Conservation (phyloP, 2,797 vertebrate genomes). For the Sebastes steindachneri region DNA sequence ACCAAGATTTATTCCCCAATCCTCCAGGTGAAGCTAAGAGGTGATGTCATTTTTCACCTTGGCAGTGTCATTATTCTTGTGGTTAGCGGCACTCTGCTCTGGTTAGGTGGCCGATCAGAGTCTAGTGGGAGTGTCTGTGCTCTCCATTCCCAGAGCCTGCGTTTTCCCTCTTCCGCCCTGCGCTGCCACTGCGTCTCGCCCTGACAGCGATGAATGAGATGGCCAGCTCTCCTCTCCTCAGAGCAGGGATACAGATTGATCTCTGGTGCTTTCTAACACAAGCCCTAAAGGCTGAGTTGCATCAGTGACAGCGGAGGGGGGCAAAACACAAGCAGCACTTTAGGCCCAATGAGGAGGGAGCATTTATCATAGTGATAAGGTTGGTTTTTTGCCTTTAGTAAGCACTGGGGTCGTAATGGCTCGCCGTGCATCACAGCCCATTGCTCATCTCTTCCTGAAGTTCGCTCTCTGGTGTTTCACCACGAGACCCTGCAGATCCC, state of each 20-base stretch:
- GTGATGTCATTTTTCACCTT: conserved; percentile 87
- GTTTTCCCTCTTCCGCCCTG: conserved; percentile 49
- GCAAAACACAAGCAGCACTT: conserved; percentile 62
- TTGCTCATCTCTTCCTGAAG: conserved; percentile 60
- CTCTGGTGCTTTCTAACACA: conserved; percentile 74
- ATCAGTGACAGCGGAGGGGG: conserved; percentile 58
- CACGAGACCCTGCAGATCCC: conserved; percentile 43
- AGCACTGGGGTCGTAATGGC: conserved; percentile 68
- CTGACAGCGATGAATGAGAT: conserved; percentile 83
- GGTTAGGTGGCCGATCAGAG: conserved; percentile 81
- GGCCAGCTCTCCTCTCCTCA: conserved; percentile 66
- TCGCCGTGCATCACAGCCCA: conserved; percentile 62
- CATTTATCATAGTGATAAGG: conserved; percentile 79
- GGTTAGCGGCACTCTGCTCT: conserved; percentile 81
- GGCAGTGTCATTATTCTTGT: conserved; percentile 86
- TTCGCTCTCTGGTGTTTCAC: conserved; percentile 51
- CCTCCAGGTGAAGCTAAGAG: conserved; percentile 83
- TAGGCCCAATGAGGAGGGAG: conserved; percentile 51
- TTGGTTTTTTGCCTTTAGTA: conserved; percentile 72
- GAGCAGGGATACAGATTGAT: conserved; percentile 80
- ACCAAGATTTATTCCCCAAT: conserved; percentile 84
- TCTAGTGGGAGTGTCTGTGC: conserved; percentile 64
- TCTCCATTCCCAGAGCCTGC: conserved; percentile 56
- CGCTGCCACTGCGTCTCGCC: conserved; percentile 41
- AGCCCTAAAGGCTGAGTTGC: conserved; percentile 72